Conservation (phyloP, 1,140 invertebrate genomes). For the Zaprionus gabonicus region DNA sequence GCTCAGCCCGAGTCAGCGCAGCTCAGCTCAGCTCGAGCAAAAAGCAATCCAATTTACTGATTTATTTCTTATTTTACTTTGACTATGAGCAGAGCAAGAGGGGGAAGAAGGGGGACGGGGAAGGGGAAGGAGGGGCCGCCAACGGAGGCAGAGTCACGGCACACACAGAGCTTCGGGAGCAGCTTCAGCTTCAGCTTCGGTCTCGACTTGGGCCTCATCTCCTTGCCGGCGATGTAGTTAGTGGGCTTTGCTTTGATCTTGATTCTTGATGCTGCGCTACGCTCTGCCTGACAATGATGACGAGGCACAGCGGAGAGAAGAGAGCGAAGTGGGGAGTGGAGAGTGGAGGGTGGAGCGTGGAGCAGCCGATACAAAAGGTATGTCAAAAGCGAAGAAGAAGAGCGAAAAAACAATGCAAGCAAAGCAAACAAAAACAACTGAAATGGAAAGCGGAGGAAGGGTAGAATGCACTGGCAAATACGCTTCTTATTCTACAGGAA, state of each 20-base stretch:
- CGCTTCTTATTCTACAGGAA: conserved; percentile 4
- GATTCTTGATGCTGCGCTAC: conserved; percentile 64
- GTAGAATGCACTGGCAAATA: background rate
- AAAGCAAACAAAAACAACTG: conserved; percentile 37
- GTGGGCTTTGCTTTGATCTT: conserved; percentile 81
- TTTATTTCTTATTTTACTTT: conserved; percentile 84
- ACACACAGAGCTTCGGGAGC: conserved; percentile 34
- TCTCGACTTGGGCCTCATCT: conserved; percentile 16
- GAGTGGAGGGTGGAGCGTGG: conserved; percentile 10
- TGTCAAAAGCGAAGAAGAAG: conserved; percentile 46
- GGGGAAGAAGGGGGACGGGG: conserved; percentile 10
- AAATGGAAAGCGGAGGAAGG: conserved; percentile 31
- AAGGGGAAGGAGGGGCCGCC: conserved; percentile 16
- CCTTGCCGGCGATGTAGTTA: conserved; percentile 63
- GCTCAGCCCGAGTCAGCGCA: conserved; percentile 27
- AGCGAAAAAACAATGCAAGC: conserved; percentile 32
- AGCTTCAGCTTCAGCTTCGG: conserved; percentile 16
- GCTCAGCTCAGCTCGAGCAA: conserved; percentile 59
- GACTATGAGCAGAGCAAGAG: conserved; percentile 57
- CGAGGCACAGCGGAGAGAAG: conserved; percentile 52
- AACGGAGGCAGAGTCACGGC: conserved; percentile 76
- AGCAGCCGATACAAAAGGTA: conserved; percentile 67
- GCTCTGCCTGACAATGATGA: conserved; percentile 75
- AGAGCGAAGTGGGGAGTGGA: conserved; percentile 12
- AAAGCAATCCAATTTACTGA: conserved; percentile 83